Evolutionary conservation across 2,113 vertebrate species (phyloP).

Genomic region (Mionectes macconnelli): DNA sequence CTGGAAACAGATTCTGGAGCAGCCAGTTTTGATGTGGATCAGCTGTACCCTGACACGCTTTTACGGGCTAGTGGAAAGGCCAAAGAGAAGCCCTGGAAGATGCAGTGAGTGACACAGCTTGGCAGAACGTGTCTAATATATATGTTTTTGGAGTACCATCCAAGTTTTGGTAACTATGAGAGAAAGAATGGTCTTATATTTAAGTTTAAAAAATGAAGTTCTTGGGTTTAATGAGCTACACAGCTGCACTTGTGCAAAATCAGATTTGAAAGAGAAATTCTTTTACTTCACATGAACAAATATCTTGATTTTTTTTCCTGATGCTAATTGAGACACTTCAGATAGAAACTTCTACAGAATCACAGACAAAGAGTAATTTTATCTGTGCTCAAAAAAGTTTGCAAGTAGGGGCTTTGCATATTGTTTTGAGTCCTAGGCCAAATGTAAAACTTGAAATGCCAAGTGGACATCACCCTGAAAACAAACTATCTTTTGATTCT

Average conservation of each 20-base stretch:
- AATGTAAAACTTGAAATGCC: not conserved
- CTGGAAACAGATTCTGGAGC: not conserved
- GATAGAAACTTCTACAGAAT: not conserved
- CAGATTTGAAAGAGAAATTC: not conserved
- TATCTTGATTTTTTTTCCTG: not conserved
- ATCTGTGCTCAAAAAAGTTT: not conserved
- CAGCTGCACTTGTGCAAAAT: not conserved
- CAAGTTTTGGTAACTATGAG: not conserved
- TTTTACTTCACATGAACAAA: not conserved
- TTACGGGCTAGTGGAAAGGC: not conserved
- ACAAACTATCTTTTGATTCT: not conserved
- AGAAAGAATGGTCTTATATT: not conserved
- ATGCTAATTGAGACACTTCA: not conserved
- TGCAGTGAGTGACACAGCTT: not conserved
- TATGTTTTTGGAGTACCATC: accelerated
- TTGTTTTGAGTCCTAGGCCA: not conserved
- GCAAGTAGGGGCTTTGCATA: not conserved
- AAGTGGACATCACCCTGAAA: not conserved
- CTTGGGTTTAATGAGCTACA: not conserved
- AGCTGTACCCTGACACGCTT: not conserved
- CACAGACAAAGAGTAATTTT: accelerated
- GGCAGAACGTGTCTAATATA: not conserved
- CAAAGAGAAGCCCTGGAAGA: not conserved
- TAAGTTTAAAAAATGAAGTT: not conserved
- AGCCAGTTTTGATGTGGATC: not conserved